Conservation (phyloP, 2,113 vertebrate genomes). For the Ceyx cyanopectus region DNA sequence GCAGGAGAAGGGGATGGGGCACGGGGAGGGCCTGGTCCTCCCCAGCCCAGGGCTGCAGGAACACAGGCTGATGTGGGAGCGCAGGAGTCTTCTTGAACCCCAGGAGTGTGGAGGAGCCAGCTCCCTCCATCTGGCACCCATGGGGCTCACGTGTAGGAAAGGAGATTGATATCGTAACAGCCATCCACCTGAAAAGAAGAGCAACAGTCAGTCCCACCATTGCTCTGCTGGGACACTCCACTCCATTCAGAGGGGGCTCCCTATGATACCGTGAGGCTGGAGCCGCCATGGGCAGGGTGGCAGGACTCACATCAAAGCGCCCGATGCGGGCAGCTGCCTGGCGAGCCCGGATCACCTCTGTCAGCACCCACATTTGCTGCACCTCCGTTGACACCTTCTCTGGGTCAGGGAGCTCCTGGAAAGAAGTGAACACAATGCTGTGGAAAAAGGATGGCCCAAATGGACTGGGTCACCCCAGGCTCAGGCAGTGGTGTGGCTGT, state of each 20-base stretch:
- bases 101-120: background rate
- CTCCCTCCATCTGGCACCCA: background rate
- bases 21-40: background rate
- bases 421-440: background rate
- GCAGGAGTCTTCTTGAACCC: background rate
- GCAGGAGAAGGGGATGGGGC: background rate
- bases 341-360: conserved; percentile 91
- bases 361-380: conserved; percentile 98
- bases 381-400: conserved; percentile 89
- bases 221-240: background rate
- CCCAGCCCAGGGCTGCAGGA: background rate
- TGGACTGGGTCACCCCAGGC: accelerated
- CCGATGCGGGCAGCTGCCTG: conserved; percentile 88
- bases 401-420: conserved; percentile 89
- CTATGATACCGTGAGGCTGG: accelerated
- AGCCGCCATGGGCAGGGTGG: background rate
- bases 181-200: conserved; percentile 89
- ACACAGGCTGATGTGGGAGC: accelerated
- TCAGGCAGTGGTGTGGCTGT: background rate
- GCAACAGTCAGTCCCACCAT: background rate
- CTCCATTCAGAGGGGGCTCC: background rate
- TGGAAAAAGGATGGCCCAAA: accelerated
- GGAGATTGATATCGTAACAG: conserved; percentile 91
- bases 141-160: conserved; percentile 84
- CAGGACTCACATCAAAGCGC: conserved; percentile 91